A percentile compares a stretch with the other conserved stretches of the same genome.
phyloP scores from a whole-genome alignment of 1,140 invertebrate species.

The Leptestheria dahalacensis region DNA sequence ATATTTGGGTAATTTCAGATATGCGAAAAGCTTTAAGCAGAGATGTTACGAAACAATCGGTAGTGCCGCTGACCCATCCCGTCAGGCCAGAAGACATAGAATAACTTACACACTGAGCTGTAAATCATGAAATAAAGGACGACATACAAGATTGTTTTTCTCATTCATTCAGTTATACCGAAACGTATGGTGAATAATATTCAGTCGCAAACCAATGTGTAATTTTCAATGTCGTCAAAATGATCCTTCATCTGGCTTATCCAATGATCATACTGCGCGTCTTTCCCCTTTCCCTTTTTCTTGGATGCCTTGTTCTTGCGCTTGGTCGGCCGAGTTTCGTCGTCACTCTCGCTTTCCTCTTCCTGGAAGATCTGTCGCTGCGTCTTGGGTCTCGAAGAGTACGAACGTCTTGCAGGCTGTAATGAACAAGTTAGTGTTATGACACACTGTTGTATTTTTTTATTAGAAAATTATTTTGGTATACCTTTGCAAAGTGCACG shows the following conservation, averaged over 20 bases:
- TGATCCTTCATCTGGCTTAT: neutral
- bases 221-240: conserved; percentile 7
- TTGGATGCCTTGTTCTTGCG: neutral
- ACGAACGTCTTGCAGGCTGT: neutral
- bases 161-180: neutral
- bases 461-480: no score
- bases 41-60: conserved; percentile 82
- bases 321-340: neutral
- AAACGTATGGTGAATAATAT: conserved; percentile 4
- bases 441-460: no score
- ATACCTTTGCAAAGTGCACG: neutral
- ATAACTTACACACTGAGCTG: no score
- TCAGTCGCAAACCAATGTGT: neutral
- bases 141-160: conserved; percentile 5
- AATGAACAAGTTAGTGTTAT: neutral
- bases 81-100: conserved; percentile 92
- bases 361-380: neutral
- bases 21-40: conserved; percentile 94
- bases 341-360: neutral
- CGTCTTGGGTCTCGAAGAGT: neutral
- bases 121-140: no score
- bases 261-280: neutral
- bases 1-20: conserved; percentile 48
- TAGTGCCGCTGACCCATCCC: conserved; percentile 83
- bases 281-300: neutral